These are phyloP conservation scores for Bellardia pandia DNA, from an alignment of 2,888 invertebrate genomes.

Conservation along the genomic window DNA sequence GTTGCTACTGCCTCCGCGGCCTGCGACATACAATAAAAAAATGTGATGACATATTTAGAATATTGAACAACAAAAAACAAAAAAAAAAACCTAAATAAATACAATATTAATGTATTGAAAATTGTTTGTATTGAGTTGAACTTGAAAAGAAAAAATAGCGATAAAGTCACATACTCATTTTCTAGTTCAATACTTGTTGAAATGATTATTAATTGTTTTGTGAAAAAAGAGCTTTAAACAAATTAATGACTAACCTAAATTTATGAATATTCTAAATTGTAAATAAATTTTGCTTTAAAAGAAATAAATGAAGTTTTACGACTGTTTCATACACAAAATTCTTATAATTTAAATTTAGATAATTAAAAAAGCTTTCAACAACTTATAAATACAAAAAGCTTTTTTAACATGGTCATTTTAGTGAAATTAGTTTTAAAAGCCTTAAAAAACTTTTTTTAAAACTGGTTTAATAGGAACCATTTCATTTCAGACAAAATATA, in stretches of 20 bases:
- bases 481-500: no score
- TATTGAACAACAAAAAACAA: background rate
- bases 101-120: background rate
- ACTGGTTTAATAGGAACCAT: no score
- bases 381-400: no score
- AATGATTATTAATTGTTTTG: conserved; percentile 38
- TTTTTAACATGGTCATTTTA: no score
- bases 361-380: no score
- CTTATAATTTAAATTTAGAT: no score
- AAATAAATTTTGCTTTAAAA: no score
- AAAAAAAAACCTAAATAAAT: background rate
- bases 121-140: conserved; percentile 29
- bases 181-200: conserved; percentile 28
- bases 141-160: conserved; percentile 58
- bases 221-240: background rate
- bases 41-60: conserved; percentile 53
- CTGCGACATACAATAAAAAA: background rate
- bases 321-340: no score
- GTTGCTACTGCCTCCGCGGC: conserved; percentile 14
- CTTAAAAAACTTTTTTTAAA: no score
- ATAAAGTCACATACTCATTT: conserved; percentile 20
- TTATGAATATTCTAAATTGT: no score
- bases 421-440: no score
- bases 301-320: no score
- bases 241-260: background rate